phyloP scores from a whole-genome alignment of 2,888 invertebrate genomes.

The Perdita meconis region DNA sequence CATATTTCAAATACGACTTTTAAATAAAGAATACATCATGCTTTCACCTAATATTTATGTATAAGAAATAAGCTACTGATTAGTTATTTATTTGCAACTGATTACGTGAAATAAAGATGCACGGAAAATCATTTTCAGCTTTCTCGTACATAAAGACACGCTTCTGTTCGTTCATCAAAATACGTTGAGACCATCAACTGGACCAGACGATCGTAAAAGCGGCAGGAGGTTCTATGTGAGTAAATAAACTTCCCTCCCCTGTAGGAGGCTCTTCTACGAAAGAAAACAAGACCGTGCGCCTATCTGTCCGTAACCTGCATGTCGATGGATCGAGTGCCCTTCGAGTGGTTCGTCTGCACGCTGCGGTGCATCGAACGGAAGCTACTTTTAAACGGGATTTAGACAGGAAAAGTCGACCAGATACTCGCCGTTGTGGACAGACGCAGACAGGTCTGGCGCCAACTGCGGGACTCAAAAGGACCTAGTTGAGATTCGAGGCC shows the following conservation, averaged over 20 bases:
- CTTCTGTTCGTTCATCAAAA: conserved; percentile 44
- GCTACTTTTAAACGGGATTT: conserved; percentile 63
- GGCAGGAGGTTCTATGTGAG: conserved; percentile 62
- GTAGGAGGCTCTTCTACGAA: conserved; percentile 45
- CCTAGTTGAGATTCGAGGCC: conserved; percentile 40
- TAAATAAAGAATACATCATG: too few species aligned
- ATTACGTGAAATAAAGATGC: background rate
- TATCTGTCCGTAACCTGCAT: conserved; percentile 55
- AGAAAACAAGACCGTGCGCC: conserved; percentile 62
- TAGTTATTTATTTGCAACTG: background rate
- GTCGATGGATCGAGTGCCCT: conserved; percentile 68
- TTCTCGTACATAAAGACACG: background rate
- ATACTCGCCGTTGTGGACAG: conserved; percentile 57
- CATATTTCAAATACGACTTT: too few species aligned
- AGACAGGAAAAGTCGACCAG: conserved; percentile 61
- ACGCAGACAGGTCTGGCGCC: conserved; percentile 64
- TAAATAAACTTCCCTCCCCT: conserved; percentile 64
- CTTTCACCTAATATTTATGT: too few species aligned
- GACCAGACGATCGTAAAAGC: conserved; percentile 63
- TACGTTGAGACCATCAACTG: conserved; percentile 39
- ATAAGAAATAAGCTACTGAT: too few species aligned
- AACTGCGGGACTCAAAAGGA: conserved; percentile 58
- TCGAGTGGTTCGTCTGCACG: conserved; percentile 52
- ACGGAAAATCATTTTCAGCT: conserved; percentile 2
- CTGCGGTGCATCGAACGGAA: conserved; percentile 52